Conservation (phyloP, 2,888 invertebrate genomes). For the Drosophila formosana region DNA sequence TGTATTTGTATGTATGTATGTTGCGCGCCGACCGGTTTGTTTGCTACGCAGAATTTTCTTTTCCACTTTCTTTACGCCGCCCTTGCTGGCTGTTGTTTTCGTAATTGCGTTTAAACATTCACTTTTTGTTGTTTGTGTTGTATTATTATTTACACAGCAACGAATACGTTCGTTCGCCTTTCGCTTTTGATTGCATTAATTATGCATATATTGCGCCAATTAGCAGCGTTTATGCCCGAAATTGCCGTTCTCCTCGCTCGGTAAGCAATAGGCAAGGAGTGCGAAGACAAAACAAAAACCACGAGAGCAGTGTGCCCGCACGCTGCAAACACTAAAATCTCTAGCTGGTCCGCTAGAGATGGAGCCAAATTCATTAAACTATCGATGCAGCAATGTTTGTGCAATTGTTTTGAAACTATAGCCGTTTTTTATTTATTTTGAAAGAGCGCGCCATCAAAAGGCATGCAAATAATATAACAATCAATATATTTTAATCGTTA, state of each 20-base stretch:
- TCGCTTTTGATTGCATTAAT: conserved; percentile 69
- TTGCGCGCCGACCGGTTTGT: conserved; percentile 74
- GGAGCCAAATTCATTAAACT: conserved; percentile 22
- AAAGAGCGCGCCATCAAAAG: too few species aligned
- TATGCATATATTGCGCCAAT: conserved; percentile 52
- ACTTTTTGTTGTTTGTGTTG: conserved; percentile 41
- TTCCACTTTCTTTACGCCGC: conserved; percentile 61
- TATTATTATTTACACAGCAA: conserved; percentile 53
- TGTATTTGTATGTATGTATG: conserved; percentile 63
- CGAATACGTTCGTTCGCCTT: conserved; percentile 49
- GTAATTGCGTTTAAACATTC: conserved; percentile 32
- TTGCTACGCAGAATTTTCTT: conserved; percentile 78
- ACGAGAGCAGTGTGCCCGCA: conserved; percentile 49
- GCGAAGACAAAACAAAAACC: conserved; percentile 63
- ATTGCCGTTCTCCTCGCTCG: conserved; percentile 47
- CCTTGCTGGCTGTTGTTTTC: conserved; percentile 29
- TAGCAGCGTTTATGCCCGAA: conserved; percentile 50
- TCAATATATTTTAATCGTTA: too few species aligned
- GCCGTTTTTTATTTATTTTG: too few species aligned
- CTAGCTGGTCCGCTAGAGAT: background rate
- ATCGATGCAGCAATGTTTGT: background rate
- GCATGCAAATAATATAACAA: too few species aligned
- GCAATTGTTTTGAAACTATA: too few species aligned
- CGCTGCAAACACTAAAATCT: conserved; percentile 17
- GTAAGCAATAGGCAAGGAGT: conserved; percentile 55